phyloP scores from a whole-genome alignment of 2,113 vertebrate species.

The Oncorhynchus keta region DNA sequence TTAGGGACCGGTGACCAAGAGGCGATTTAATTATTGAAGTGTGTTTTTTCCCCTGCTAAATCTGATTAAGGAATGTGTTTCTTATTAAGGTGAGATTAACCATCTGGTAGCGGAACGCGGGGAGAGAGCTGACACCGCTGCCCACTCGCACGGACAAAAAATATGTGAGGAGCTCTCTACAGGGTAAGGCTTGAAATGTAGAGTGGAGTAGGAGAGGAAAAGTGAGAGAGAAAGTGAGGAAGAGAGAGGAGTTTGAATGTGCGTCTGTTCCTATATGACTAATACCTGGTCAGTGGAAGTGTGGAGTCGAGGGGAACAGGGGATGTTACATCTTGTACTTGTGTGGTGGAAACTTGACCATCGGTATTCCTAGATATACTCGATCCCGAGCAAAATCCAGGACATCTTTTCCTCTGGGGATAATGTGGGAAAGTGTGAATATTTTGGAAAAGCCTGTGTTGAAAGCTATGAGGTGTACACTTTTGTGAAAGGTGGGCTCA shows the following conservation, averaged over 20 bases:
- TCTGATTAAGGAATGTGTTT: slow-evolving; percentile 59
- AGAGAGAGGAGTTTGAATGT: background rate
- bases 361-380: slow-evolving; percentile 52
- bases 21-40: slow-evolving; percentile 49
- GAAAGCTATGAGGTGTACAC: slow-evolving; percentile 47
- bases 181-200: slow-evolving; percentile 39
- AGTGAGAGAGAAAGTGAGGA: slow-evolving; percentile 30
- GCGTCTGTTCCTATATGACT: background rate
- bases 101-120: slow-evolving; percentile 64
- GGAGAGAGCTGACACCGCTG: slow-evolving; percentile 63
- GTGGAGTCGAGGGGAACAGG: background rate
- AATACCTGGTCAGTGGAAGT: background rate
- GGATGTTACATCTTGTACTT: slow-evolving; percentile 43
- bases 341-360: slow-evolving; percentile 42
- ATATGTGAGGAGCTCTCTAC: slow-evolving; percentile 62
- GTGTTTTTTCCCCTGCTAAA: slow-evolving; percentile 22
- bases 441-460: slow-evolving; percentile 57
- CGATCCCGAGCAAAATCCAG: slow-evolving; percentile 39
- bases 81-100: slow-evolving; percentile 64
- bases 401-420: slow-evolving; percentile 49
- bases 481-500: slow-evolving; percentile 65
- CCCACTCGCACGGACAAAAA: slow-evolving; percentile 70
- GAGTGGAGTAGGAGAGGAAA: background rate
- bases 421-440: slow-evolving; percentile 51
- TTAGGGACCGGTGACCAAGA: slow-evolving; percentile 46